Evolutionary conservation across 2,113 vertebrate genomes (phyloP).

Genomic region (Bubalus kerabau): DNA sequence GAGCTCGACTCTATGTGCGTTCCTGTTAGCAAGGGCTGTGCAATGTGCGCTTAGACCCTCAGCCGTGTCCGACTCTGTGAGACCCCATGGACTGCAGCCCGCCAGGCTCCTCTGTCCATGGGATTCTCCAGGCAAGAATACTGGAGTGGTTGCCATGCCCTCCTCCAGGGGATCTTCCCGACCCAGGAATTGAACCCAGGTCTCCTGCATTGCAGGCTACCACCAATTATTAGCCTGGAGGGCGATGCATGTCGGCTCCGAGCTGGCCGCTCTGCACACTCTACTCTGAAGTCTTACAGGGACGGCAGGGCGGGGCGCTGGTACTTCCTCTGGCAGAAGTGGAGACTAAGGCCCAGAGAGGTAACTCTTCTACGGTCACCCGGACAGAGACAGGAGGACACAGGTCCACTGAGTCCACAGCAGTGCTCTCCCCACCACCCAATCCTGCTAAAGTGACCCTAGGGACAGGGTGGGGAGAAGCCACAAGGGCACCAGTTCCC

Average conservation of each 20-base stretch:
- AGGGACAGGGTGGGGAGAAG: not conserved
- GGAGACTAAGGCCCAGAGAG: not conserved
- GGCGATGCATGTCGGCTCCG: fast-evolving
- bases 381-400: not conserved
- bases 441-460: not conserved
- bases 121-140: not conserved
- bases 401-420: not conserved
- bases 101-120: not conserved
- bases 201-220: not conserved
- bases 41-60: not conserved
- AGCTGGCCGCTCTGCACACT: not conserved
- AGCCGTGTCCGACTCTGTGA: not conserved
- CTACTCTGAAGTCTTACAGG: not conserved
- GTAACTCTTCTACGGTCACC: fast-evolving
- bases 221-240: fast-evolving
- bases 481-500: fast-evolving
- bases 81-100: not conserved
- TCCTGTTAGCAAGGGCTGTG: not conserved
- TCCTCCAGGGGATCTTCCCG: not conserved
- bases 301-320: fast-evolving
- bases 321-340: not conserved
- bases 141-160: not conserved
- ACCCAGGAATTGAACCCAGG: not conserved
- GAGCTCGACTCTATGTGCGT: not conserved
- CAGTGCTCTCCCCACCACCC: not conserved